A percentile compares a stretch with the other conserved stretches of the same genome.
Conservation (phyloP, 2,888 invertebrate species). For the Galeopsomyia nigrocyanea region DNA sequence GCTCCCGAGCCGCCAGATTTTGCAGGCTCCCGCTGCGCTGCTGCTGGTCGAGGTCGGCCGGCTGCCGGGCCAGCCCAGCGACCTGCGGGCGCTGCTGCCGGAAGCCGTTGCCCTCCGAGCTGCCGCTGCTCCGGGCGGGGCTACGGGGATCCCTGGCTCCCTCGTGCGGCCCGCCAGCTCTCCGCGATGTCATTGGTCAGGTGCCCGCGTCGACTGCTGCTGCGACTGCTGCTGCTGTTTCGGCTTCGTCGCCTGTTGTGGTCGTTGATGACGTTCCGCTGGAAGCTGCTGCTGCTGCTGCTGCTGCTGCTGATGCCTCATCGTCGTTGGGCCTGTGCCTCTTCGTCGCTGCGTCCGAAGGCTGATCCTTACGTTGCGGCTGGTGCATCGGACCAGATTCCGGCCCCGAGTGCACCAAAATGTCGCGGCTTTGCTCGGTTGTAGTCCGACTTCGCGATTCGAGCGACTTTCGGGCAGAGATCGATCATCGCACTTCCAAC, state of each 20-base stretch:
- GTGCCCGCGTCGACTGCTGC: conserved; percentile 28
- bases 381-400: conserved; percentile 4
- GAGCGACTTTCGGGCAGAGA: background rate
- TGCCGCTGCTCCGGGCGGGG: conserved; percentile 65
- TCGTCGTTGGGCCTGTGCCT: conserved; percentile 16
- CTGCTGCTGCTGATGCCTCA: conserved; percentile 14
- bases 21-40: conserved; percentile 40
- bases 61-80: conserved; percentile 39
- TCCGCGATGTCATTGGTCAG: conserved; percentile 66
- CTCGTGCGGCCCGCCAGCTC: conserved; percentile 61
- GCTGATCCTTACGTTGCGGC: background rate
- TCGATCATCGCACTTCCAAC: conserved; percentile 15
- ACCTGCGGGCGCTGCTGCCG: conserved; percentile 50
- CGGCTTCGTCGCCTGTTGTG: background rate
- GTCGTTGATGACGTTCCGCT: background rate
- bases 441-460: background rate
- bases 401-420: background rate
- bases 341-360: background rate
- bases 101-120: conserved; percentile 66
- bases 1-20: conserved; percentile 38
- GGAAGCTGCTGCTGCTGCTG: conserved; percentile 4
- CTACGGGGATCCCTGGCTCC: conserved; percentile 63
- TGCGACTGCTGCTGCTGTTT: conserved; percentile 27
- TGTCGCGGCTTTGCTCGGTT: background rate
- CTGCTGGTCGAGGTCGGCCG: conserved; percentile 25